Evolutionary conservation across 2,797 vertebrate genomes (phyloP).

Genomic region (Lophotriccus pileatus): DNA sequence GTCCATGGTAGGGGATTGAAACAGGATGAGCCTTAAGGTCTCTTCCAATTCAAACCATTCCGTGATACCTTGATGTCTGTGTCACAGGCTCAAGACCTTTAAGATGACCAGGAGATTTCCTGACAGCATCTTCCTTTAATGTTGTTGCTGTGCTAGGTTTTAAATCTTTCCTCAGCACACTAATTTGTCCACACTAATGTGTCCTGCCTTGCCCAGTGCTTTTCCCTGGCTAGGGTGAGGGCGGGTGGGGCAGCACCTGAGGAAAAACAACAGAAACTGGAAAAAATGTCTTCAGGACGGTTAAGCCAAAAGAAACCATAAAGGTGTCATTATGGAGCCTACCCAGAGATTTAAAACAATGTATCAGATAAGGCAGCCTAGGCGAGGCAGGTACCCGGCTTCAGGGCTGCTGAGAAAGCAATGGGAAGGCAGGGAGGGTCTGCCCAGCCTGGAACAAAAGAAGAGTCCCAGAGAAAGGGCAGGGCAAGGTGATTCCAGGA

Average conservation of each 20-base stretch:
- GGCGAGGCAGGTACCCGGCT: not conserved
- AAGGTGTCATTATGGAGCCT: not conserved
- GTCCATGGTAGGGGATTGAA: not conserved
- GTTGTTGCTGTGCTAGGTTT: not conserved
- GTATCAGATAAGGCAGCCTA: not conserved
- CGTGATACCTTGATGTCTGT: not conserved
- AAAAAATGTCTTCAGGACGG: not conserved
- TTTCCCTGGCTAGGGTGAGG: rapidly evolving
- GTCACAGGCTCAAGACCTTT: not conserved
- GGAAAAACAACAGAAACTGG: not conserved
- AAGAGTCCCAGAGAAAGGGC: not conserved
- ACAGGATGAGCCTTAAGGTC: not conserved
- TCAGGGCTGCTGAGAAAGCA: not conserved
- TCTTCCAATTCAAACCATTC: not conserved
- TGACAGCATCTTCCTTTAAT: not conserved
- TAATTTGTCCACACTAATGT: too few species aligned
- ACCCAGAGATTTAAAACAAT: not conserved
- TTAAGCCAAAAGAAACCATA: not conserved
- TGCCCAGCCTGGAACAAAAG: not conserved
- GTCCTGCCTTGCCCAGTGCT: not conserved
- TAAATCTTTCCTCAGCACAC: not conserved
- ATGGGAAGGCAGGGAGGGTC: not conserved
- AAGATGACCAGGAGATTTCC: not conserved
- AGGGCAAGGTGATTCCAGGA: not conserved
- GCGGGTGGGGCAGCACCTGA: not conserved